A percentile compares a stretch with the other conserved stretches of the same genome.
Conservation (phyloP, 2,888 invertebrate species). For the Flexamia atlantica region DNA sequence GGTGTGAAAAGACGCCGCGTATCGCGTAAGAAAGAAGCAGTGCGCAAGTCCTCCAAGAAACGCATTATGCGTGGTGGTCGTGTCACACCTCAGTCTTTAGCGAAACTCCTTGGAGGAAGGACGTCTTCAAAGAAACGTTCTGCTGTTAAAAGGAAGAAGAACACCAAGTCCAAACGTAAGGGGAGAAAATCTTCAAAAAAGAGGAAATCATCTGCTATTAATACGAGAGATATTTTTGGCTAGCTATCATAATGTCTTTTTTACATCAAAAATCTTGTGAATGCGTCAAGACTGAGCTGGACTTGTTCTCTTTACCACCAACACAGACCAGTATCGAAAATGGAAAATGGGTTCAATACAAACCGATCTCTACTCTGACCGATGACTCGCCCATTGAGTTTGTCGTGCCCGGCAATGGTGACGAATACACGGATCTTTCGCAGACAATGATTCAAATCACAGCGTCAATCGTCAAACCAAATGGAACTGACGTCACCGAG, state of each 20-base stretch:
- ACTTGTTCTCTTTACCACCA: constrained; percentile 69
- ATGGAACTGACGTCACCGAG: constrained; percentile 69
- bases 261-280: constrained; percentile 67
- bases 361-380: constrained; percentile 65
- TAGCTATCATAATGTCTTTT: constrained; percentile 66
- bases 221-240: not conserved
- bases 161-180: too few species aligned
- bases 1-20: not conserved
- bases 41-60: too few species aligned
- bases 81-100: not conserved
- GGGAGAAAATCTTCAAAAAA: too few species aligned
- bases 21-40: too few species aligned
- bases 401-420: constrained; percentile 67
- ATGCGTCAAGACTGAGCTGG: constrained; percentile 67
- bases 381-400: constrained; percentile 70
- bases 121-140: constrained; percentile 12
- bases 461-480: constrained; percentile 67
- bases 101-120: not conserved
- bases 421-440: constrained; percentile 69
- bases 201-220: not conserved
- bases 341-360: constrained; percentile 56
- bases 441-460: constrained; percentile 68
- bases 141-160: not conserved
- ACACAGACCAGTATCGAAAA: constrained; percentile 68
- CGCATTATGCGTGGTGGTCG: too few species aligned